Evolutionary conservation across 2,888 invertebrate genomes (phyloP), one percentile per base, ranked within the genome.

Genomic region (Himalopsyche japonica): DNA sequence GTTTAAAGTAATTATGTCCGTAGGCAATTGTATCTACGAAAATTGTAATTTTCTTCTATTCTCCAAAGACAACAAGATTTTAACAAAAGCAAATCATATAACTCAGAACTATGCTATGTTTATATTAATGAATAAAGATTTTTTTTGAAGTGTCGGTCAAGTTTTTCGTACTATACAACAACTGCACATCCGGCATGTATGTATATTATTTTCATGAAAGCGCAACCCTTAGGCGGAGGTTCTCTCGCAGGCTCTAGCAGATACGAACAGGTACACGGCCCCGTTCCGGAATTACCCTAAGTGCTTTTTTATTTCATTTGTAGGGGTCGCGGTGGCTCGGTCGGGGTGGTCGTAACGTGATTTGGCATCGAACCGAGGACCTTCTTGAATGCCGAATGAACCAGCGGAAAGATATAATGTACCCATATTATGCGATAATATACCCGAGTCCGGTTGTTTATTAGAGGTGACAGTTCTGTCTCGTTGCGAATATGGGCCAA

Each of bases 251-350:
- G 24, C 7, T 43, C 57, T 57, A 5, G 57, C 20, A 57, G 57
- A 57, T 57, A 57, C 57, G 20, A 15, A 43, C 57, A 57, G 57
- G 57, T 57, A 57, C 57, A 20, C 20, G 20, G 10, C 57, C 57
- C 57, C 57, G 57, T 57, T 57, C 57, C 57, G 57, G 57, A 57
- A 90, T 91, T 90, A 91, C 88, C 89, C 88, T 88, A 90, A 90
- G 90, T 90, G 91, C 89, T 89, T 90, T 90, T 90, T 91, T 90
- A 91, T 91, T 91, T 89, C 89, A 88, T 90, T 89, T 90, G 88
- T 89, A 89, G 88, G 88, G 88, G 87, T 88, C 88, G 87, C 86
- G 32, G 37, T 76, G 77, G 57, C 57, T 57, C 24, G 24, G 57
- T 57, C n/a, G 78, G 34, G 47, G 43, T 8, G 24, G 37, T 43